A percentile compares a stretch with the other conserved stretches of the same genome.
phyloP scores from a whole-genome alignment of 2,797 vertebrate species.

The Pempheris klunzingeri region DNA sequence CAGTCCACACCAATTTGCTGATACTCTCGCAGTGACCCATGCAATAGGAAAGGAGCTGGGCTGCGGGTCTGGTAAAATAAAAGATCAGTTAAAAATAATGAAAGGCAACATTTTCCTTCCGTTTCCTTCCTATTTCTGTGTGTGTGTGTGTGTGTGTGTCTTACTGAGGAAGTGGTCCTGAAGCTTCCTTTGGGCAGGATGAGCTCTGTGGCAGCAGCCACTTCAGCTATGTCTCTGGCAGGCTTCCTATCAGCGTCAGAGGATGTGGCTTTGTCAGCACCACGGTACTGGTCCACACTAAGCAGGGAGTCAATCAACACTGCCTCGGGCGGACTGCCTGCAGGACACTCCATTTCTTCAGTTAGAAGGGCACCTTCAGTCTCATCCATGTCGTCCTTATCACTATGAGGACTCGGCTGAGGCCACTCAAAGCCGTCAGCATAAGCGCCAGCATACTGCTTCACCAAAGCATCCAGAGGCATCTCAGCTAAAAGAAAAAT shows the following conservation, averaged over 20 bases:
- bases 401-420: constrained; percentile 85
- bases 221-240: constrained; percentile 91
- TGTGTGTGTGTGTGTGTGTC: constrained; percentile 27
- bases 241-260: constrained; percentile 82
- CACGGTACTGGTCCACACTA: constrained; percentile 90
- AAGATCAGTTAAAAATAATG: neutral
- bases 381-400: constrained; percentile 87
- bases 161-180: constrained; percentile 84
- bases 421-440: constrained; percentile 93
- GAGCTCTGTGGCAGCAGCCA: constrained; percentile 91
- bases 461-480: constrained; percentile 91
- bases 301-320: constrained; percentile 93
- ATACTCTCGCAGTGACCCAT: constrained; percentile 92
- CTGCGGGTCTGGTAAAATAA: constrained; percentile 71
- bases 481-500: constrained; percentile 88
- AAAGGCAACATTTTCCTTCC: neutral
- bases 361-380: constrained; percentile 72
- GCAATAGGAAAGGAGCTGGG: constrained; percentile 86
- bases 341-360: constrained; percentile 73
- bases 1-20: constrained; percentile 95
- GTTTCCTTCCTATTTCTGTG: neutral
- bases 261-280: constrained; percentile 83
- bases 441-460: constrained; percentile 96
- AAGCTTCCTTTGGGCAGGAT: constrained; percentile 93
- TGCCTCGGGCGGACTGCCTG: constrained; percentile 84